Evolutionary conservation across 2,113 vertebrate species (phyloP).

Genomic region (Cololabis saira): DNA sequence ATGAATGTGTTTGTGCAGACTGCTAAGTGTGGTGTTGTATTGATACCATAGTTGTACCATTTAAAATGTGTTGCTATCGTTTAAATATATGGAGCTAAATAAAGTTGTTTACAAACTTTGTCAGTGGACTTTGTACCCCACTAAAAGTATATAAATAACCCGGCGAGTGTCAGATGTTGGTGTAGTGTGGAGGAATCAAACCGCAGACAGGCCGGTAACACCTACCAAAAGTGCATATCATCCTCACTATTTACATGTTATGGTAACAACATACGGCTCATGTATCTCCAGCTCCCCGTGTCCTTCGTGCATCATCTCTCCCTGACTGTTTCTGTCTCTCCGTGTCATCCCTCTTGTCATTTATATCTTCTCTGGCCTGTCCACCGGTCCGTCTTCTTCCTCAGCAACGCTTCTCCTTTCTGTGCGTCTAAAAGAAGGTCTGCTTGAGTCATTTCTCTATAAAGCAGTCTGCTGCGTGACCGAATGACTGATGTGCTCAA

Average conservation of each 20-base stretch:
- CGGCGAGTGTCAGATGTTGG: constrained; percentile 33
- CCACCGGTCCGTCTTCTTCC: neutral
- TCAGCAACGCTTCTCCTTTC: neutral
- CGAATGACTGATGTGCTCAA: constrained; percentile 20
- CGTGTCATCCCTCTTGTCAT: neutral
- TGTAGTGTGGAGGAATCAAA: constrained; percentile 18
- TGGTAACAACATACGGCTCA: constrained; percentile 40
- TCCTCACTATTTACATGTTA: constrained; percentile 54
- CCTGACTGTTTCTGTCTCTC: neutral
- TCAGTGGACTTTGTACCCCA: neutral
- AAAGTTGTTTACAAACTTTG: too few relatives aligned
- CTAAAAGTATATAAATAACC: constrained; percentile 43
- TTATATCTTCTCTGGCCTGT: neutral
- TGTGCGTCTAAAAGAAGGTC: constrained; percentile 14
- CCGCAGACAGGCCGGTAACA: constrained; percentile 30
- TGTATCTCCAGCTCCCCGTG: too few relatives aligned
- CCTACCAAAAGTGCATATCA: constrained; percentile 24
- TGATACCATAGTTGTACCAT: too few relatives aligned
- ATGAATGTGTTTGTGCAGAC: too few relatives aligned
- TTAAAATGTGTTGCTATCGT: too few relatives aligned
- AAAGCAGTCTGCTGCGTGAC: constrained; percentile 29
- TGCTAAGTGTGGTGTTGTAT: too few relatives aligned
- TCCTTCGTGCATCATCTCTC: neutral
- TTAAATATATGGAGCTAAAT: too few relatives aligned
- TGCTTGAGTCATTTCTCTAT: constrained; percentile 40